Base-by-base conservation (phyloP, 2,797 vertebrate species). In the Huso huso region DNA sequence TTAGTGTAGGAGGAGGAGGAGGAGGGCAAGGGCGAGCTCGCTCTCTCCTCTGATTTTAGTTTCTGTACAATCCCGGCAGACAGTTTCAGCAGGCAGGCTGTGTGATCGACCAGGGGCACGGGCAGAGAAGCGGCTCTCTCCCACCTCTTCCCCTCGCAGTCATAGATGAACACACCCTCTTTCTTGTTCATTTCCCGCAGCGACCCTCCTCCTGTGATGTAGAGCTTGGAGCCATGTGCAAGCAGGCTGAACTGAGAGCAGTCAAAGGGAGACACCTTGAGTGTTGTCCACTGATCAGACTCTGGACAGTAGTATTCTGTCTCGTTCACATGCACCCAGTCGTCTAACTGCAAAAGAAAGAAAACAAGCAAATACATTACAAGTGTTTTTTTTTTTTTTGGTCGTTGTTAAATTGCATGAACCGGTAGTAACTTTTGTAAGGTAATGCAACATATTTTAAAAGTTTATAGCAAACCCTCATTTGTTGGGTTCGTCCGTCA, bases 221-320 rank as follows among this genome's bases (percentile, higher is more conserved):
- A 77, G 6, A 86, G 70, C 0, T 0, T 68, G 1, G 72, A 68
- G 52, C 66, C 10, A 0, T 53, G 52, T 9, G 59, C 68, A 15
- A 67, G 48, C 1, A 74, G 65, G 70, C 78, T 79, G 74, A 84
- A 81, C 72, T 84, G 79, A 68, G 73, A 82, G 69, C 73, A 71
- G 53, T 6, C 73, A 8, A 82, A 70, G 0, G 68, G 72, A 0
- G 72, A 69, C 0, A 70, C 70, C 0, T 0, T 69, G 4, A 83
- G 73, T 0, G 49, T 74, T 51, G 75, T 82, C 82, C 82, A 83
- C 73, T 78, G 83, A 1, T 84, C 78, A 6, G 61, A 70, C 7
- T 8, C 57, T 1, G 82, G 78, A 12, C 75, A 77, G 6, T 83
- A 88, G 65, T 12, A 71, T 59, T 88, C 80, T 0, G 0, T 81